Evolutionary conservation across 2,797 vertebrate genomes (phyloP).

Genomic region (Smutsia temminckii): DNA sequence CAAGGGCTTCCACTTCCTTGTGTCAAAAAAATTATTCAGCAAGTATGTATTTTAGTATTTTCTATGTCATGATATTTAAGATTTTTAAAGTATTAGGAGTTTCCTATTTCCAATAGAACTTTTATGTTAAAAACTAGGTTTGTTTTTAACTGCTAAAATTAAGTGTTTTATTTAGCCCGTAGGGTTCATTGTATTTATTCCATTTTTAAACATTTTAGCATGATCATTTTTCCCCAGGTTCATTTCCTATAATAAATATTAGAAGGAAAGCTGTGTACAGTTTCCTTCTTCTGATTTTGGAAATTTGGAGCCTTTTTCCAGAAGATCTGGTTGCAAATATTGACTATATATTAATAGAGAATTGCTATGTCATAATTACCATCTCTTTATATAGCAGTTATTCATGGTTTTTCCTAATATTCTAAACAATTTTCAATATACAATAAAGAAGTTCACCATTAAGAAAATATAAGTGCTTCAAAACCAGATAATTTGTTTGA

Average conservation of each 20-base stretch:
- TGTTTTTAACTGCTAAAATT: constrained; percentile 36
- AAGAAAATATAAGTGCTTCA: constrained; percentile 36
- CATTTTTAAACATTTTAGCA: constrained; percentile 21
- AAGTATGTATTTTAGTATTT: constrained; percentile 85
- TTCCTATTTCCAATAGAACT: not conserved
- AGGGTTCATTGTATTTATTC: not conserved
- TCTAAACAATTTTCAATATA: not conserved
- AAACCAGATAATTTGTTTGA: not conserved
- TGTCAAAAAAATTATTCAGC: constrained; percentile 96
- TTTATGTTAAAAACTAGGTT: constrained; percentile 1
- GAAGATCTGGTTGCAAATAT: not conserved
- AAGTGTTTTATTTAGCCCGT: not conserved
- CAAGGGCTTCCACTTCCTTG: constrained; percentile 95
- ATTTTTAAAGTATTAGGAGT: not conserved
- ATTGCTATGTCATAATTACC: not conserved
- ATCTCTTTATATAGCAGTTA: not conserved
- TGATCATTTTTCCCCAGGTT: not conserved
- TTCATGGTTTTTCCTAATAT: not conserved
- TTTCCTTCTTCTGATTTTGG: not conserved
- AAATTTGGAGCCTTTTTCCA: not conserved
- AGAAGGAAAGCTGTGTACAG: not conserved
- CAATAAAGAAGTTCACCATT: not conserved
- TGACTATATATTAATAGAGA: not conserved
- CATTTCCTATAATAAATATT: not conserved
- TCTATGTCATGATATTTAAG: not conserved